Conservation (phyloP, 2,888 invertebrate genomes). For the Drosophila lacicola region DNA sequence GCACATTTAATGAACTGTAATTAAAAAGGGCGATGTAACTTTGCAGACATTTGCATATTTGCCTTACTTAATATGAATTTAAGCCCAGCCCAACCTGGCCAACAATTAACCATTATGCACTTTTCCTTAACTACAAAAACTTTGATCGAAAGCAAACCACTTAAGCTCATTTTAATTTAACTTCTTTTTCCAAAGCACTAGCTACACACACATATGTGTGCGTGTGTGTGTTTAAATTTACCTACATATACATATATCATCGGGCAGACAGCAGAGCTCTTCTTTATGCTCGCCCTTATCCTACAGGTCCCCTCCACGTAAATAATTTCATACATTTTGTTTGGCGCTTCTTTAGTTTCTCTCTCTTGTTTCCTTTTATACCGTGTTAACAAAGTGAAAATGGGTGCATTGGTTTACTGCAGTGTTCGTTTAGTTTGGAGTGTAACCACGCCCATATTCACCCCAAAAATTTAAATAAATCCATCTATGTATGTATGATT, state of each 20-base stretch:
- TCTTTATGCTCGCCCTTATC: constrained; percentile 1
- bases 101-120: constrained; percentile 36
- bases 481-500: no score
- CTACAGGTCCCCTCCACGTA: constrained; percentile 43
- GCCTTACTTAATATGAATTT: constrained; percentile 54
- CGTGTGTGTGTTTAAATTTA: neutral
- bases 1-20: constrained; percentile 40
- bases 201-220: neutral
- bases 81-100: constrained; percentile 19
- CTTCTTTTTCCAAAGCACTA: constrained; percentile 8
- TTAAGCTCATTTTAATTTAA: constrained; percentile 75
- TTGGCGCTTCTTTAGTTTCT: constrained; percentile 23
- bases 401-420: neutral
- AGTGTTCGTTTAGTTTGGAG: no score
- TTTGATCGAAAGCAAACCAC: constrained; percentile 71
- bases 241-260: constrained; percentile 18
- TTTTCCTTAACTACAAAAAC: constrained; percentile 49
- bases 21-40: constrained; percentile 61
- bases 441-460: no score
- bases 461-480: no score
- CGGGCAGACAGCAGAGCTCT: constrained; percentile 26
- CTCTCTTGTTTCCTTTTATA: constrained; percentile 1
- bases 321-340: constrained; percentile 66
- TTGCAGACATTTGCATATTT: constrained; percentile 57
- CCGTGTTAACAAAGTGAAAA: neutral